Base-by-base conservation (phyloP, 2,797 vertebrate species). In the Glyptemys insculpta region DNA sequence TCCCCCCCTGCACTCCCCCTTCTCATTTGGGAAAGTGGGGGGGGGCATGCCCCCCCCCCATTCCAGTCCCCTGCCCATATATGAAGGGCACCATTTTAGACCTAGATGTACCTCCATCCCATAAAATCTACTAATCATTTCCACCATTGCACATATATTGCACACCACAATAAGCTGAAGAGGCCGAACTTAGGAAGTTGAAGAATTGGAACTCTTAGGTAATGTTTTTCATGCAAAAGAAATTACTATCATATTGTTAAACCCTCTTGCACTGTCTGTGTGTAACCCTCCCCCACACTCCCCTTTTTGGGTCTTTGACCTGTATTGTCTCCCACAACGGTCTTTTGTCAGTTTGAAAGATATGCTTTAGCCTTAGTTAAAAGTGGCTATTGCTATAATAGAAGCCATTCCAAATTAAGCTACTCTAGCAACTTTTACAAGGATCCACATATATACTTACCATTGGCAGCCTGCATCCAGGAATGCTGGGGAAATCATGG, bases 401-500 rank as follows among this genome's bases (percentile, higher is more conserved):
- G 87, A 2, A 57, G 3, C 14, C 2, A 72, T 80, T 87, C 53
- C 12, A 91, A 82, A 47, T 31, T 53, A 56, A 84, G 25, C 23
- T 8, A 79, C 12, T 76, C 41, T 7, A 82, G 3, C 47, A 94
- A 47, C 18, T 92, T 47, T 79, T 25, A 74, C 34, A 83, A 92
- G 82, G 79, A 79, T 3, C 16, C 41, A 87, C 5, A 27, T 57
- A 12, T 31, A 0, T 68, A 59, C 98, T 96, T 98, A 99, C 99
- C 99, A 99, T 98, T 83, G 99, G 99, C 97, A 99, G 96, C 92
- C 98, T 99, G 97, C 99, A 99, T 92, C 99, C 99, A 0, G 99
- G 99, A 98, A 99, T 99, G 98, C 99, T 99, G 90, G 99, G 99
- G 92, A 99, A 99, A 97, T 99, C 99, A 1, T 99, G 99, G 94